Conservation (phyloP, 1,140 invertebrate genomes). For the Drosophila ercepeae region DNA sequence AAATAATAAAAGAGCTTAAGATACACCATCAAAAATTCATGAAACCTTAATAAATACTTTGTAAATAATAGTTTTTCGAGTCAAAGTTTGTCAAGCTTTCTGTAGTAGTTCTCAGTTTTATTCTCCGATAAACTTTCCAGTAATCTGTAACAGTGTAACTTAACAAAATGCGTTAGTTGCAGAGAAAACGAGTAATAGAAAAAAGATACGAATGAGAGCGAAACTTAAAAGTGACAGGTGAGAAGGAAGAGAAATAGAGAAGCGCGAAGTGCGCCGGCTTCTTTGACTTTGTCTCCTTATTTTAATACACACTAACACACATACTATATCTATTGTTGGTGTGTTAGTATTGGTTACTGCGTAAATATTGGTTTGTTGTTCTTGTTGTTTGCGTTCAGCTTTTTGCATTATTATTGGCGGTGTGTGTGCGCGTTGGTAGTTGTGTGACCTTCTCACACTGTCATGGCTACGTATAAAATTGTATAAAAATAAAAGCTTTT, state of each 20-base stretch:
- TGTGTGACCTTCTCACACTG: conserved; percentile 83
- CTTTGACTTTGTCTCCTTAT: conserved; percentile 61
- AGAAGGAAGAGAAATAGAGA: conserved; percentile 11
- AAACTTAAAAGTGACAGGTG: conserved; percentile 25
- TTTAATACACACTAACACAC: background rate
- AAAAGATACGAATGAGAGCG: conserved; percentile 12
- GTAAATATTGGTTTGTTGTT: conserved; percentile 59
- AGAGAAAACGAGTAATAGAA: conserved; percentile 19
- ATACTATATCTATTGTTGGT: background rate
- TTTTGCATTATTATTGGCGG: conserved; percentile 47
- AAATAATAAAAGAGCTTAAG: conserved; percentile 46
- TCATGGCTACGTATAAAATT: conserved; percentile 81
- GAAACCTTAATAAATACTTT: background rate
- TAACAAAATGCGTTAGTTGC: conserved; percentile 65
- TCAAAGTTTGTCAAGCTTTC: too few species aligned
- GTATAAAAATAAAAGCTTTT: conserved; percentile 80
- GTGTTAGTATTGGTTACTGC: conserved; percentile 45
- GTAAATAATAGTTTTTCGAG: too few species aligned
- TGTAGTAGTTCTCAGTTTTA: too few species aligned
- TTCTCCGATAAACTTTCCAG: too few species aligned
- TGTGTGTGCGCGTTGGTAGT: conserved; percentile 26
- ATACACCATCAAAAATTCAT: conserved; percentile 4
- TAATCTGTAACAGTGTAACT: too few species aligned
- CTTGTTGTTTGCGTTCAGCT: conserved; percentile 39
- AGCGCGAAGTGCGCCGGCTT: conserved; percentile 63